Evolutionary conservation across 2,113 vertebrate species (phyloP).

Genomic region (Melanostigma gelatinosum): DNA sequence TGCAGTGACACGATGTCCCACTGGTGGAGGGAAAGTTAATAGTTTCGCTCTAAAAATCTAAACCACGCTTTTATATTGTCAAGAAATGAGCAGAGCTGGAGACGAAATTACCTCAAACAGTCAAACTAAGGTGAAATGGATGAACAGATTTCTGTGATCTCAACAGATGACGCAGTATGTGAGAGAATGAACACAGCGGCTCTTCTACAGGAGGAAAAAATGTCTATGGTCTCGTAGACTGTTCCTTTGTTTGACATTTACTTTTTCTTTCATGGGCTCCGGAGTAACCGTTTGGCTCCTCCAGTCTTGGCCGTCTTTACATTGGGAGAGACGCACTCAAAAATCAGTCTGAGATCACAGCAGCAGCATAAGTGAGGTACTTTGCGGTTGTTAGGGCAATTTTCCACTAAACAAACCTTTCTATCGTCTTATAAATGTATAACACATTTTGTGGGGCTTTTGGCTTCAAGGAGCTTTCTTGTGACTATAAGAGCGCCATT

Average conservation of each 20-base stretch:
- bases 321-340: not conserved
- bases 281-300: conserved; percentile 12
- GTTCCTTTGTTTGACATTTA: conserved; percentile 28
- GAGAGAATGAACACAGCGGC: not conserved
- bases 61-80: too few relatives aligned
- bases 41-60: too few relatives aligned
- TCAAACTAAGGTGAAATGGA: not conserved
- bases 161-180: not conserved
- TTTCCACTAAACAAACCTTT: not conserved
- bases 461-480: not conserved
- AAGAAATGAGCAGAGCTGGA: too few relatives aligned
- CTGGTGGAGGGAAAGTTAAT: too few relatives aligned
- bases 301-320: conserved; percentile 8
- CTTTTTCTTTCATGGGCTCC: not conserved
- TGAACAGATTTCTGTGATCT: not conserved
- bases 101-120: not conserved
- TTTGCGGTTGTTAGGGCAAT: conserved; percentile 8
- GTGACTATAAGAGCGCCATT: not conserved
- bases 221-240: not conserved
- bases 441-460: not conserved
- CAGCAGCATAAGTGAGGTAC: not conserved
- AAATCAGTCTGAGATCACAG: not conserved
- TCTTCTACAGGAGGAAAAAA: conserved; percentile 12
- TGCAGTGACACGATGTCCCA: not conserved
- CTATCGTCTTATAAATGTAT: not conserved